Evolutionary conservation across 2,797 vertebrate species (phyloP), one percentile per base, ranked within the genome.

Genomic region (Podarcis siculus): DNA sequence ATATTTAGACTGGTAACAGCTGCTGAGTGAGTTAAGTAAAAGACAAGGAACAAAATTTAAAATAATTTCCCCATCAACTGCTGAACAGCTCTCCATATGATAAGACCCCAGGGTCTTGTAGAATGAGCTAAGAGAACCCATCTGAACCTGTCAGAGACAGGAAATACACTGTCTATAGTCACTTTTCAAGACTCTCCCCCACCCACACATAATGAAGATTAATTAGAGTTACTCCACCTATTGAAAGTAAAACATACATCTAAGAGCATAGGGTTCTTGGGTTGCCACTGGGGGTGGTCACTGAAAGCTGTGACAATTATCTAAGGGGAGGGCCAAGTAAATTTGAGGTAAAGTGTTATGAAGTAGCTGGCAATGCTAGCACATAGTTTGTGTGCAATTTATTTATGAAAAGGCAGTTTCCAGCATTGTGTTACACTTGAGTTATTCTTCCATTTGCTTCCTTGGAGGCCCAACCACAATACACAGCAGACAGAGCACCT

Each of bases 151-250:
- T 85, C 85, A 91, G 89, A 82, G 88, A 92, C 95, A 95, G 95
- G 95, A 96, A 94, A 82, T 81, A 89, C 86, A 72, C 85, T 91
- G 90, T 85, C 32, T 90, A 81, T 42, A 94, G 91, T 89, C 89
- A 92, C 89, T 89, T 84, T 90, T 89, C 93, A 95, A 91, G 89
- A 6, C 84, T 84, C 86, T 58, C 32, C 32, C 25, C n/a, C 66
- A 8, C 13, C 30, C 6, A 71, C 71, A 64, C 58, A 0, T 94
- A 95, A 96, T 96, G 94, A 95, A 95, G 95, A 96, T 96, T 95
- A 95, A 96, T 96, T 95, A 94, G 94, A 66, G 89, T 64, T 90
- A 86, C 84, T 87, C 61, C 81, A 83, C 91, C 2, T 1, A 92
- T 87, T 92, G 85, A 10, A 92, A 92, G 93, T 90, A 92, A 95